A percentile compares a stretch with the other conserved stretches of the same genome.
These are phyloP conservation scores for Microchirus variegatus DNA, from an alignment of 2,797 vertebrate species.

Conservation along the genomic window DNA sequence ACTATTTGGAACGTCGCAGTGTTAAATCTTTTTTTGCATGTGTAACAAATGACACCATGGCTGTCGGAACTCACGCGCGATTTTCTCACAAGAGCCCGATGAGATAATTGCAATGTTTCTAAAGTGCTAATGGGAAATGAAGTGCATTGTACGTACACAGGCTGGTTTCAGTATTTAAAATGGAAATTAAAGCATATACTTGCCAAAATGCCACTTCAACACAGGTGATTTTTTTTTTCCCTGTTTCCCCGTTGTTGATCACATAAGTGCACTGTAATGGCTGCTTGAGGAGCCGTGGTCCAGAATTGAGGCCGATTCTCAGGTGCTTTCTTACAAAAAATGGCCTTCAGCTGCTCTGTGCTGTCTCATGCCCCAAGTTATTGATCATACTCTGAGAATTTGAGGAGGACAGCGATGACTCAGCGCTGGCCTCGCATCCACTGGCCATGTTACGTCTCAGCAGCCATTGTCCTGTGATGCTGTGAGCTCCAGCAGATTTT, in stretches of 20 bases:
- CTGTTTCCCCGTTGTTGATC: conserved; percentile 23
- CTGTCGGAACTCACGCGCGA: too few species aligned
- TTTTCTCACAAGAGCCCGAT: too few species aligned
- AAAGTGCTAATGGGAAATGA: too few species aligned
- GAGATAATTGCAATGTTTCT: too few species aligned
- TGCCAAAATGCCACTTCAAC: neutral
- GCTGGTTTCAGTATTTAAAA: too few species aligned
- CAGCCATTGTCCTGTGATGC: neutral
- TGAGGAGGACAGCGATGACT: conserved; percentile 56
- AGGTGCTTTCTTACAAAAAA: conserved; percentile 32
- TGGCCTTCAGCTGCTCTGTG: conserved; percentile 28
- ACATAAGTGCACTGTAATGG: conserved; percentile 4
- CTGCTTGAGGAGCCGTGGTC: conserved; percentile 20
- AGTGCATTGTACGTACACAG: too few species aligned
- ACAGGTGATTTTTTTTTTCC: conserved; percentile 15
- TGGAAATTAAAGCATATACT: too few species aligned
- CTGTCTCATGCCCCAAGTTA: conserved; percentile 40
- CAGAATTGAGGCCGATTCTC: conserved; percentile 19
- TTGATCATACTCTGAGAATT: conserved; percentile 59
- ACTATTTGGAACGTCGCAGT: too few species aligned
- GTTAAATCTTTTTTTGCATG: too few species aligned
- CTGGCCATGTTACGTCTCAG: conserved; percentile 2
- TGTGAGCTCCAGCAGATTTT: neutral
- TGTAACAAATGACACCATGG: too few species aligned
- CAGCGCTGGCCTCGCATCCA: conserved; percentile 32